Conservation (phyloP, 2,113 vertebrate genomes). For the Trichechus manatus region DNA sequence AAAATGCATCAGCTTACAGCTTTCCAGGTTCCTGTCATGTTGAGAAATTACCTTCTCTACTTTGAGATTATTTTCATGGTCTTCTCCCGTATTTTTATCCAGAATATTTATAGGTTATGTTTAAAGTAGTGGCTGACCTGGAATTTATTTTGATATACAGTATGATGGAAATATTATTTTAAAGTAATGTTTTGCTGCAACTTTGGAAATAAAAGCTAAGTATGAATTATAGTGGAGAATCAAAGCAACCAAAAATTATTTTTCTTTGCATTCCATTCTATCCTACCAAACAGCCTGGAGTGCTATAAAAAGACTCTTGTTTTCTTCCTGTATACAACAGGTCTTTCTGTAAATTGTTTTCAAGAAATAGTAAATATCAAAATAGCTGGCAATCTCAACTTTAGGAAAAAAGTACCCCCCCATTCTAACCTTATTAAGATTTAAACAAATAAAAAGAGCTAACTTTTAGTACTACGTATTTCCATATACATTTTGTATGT, state of each 20-base stretch:
- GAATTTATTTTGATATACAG: neutral
- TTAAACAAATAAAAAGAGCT: neutral
- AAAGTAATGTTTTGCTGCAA: neutral
- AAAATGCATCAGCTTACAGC: neutral
- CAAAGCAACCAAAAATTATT: neutral
- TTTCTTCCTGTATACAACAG: neutral
- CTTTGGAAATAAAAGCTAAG: neutral
- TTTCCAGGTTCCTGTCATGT: no score
- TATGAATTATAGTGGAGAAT: conserved; percentile 52
- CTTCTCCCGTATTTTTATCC: neutral
- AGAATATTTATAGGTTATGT: neutral
- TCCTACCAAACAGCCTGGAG: neutral
- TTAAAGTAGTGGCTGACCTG: neutral
- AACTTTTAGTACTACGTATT: neutral
- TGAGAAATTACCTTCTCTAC: neutral
- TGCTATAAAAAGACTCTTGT: neutral
- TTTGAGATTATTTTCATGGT: neutral
- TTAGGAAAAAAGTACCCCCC: neutral
- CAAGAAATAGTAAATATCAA: conserved; percentile 61
- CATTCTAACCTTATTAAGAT: neutral
- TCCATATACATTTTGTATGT: neutral
- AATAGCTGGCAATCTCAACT: conserved; percentile 12
- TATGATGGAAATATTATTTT: neutral
- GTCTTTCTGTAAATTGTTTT: conserved; percentile 39
- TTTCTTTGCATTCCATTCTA: neutral